These are phyloP conservation scores for Aporrectodea caliginosa DNA, from an alignment of 1,140 invertebrate species.

Conservation along the genomic window DNA sequence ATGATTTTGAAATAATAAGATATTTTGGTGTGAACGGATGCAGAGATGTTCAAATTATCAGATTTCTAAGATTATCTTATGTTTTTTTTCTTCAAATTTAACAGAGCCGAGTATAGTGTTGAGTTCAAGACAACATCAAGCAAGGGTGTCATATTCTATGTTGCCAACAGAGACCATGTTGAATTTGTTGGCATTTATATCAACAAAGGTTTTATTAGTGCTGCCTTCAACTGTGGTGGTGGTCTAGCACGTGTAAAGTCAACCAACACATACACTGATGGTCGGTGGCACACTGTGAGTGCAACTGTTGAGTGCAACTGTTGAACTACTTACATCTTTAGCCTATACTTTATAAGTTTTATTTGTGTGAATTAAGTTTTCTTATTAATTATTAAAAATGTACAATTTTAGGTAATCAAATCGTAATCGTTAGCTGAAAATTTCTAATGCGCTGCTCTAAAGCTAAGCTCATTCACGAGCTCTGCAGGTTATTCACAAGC, in stretches of 20 bases:
- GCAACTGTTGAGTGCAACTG: too few species aligned
- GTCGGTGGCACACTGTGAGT: conserved; percentile 73
- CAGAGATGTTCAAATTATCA: too few species aligned
- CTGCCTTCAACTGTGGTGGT: conserved; percentile 70
- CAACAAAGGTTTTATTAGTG: conserved; percentile 69
- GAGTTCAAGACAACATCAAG: conserved; percentile 73
- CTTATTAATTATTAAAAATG: background rate
- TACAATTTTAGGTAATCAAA: background rate
- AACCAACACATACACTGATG: conserved; percentile 67
- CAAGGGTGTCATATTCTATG: conserved; percentile 83
- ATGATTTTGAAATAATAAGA: background rate
- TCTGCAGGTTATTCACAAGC: too few species aligned
- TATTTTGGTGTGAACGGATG: too few species aligned
- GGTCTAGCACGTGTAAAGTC: conserved; percentile 62
- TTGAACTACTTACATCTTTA: background rate
- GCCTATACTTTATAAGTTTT: background rate
- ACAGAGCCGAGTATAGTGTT: conserved; percentile 66
- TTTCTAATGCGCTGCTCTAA: too few species aligned
- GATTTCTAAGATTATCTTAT: background rate
- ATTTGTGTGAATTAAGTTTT: too few species aligned
- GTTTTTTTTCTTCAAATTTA: conserved; percentile 15
- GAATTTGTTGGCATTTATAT: conserved; percentile 80
- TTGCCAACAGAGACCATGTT: conserved; percentile 63
- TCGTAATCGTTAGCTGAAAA: background rate
- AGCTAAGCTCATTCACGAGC: too few species aligned